phyloP scores from a whole-genome alignment of 2,888 invertebrate species.

The Caenorhabditis sp. region DNA sequence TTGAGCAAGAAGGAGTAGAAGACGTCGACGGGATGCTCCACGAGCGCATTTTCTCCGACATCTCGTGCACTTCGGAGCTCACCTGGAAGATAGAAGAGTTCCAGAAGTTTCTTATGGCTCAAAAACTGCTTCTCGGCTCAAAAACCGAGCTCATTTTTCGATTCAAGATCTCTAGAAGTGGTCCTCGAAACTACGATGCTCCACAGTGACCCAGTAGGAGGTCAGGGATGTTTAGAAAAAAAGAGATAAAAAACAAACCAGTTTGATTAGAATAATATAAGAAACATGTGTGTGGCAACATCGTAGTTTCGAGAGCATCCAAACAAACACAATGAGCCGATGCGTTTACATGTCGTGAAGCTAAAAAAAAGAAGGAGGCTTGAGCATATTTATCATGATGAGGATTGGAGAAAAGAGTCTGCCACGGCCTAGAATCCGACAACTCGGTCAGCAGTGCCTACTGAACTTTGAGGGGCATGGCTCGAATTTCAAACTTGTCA shows the following conservation, averaged over 20 bases:
- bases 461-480: no score
- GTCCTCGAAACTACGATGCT: no score
- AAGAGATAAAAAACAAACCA: background rate
- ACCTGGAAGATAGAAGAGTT: slow-evolving; percentile 56
- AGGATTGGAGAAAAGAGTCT: no score
- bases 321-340: background rate
- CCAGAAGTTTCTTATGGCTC: background rate
- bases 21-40: slow-evolving; percentile 38
- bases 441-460: no score
- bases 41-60: slow-evolving; percentile 71
- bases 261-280: no score
- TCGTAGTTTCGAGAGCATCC: slow-evolving; percentile 10
- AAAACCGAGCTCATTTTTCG: no score
- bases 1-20: background rate
- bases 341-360: slow-evolving; percentile 14
- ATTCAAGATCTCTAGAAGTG: no score
- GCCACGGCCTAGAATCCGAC: no score
- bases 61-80: slow-evolving; percentile 69
- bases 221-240: no score
- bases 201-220: no score
- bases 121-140: background rate
- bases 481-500: no score
- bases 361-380: slow-evolving; percentile 18
- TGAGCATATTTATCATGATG: no score
- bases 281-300: background rate